phyloP scores from a whole-genome alignment of 2,113 vertebrate genomes.

The Apus apus region DNA sequence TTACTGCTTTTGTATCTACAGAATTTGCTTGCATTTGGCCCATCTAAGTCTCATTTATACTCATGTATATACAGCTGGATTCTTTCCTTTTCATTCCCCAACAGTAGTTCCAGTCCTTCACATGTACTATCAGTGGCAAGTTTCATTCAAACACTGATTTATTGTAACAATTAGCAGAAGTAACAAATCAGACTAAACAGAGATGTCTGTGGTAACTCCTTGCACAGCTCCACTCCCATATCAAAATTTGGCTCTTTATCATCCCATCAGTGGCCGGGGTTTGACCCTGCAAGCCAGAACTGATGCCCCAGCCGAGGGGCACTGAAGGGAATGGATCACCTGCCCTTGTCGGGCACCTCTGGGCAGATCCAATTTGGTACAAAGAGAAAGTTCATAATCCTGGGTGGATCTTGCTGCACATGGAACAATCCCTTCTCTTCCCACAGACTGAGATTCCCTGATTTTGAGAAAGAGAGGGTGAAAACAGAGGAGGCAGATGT shows the following conservation, averaged over 20 bases:
- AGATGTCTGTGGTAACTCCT: background rate
- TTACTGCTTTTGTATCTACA: background rate
- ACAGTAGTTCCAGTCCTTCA: background rate
- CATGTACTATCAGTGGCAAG: background rate
- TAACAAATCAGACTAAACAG: background rate
- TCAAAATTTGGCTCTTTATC: background rate
- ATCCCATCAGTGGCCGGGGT: rapidly evolving
- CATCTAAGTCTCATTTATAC: background rate
- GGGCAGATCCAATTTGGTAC: background rate
- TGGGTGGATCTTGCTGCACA: background rate
- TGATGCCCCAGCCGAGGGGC: rapidly evolving
- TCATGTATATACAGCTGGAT: background rate
- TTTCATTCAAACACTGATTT: background rate
- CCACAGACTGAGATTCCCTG: background rate
- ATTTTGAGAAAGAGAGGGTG: background rate
- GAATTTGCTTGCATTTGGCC: background rate
- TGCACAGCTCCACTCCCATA: background rate
- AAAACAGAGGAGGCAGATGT: background rate
- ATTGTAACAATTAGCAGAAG: background rate
- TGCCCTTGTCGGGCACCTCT: background rate
- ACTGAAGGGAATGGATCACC: background rate
- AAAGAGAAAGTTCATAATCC: background rate
- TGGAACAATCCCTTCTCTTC: background rate
- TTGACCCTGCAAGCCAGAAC: background rate
- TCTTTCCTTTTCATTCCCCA: background rate